Evolutionary conservation across 2,797 vertebrate genomes (phyloP).

Genomic region (Trachurus trachurus): DNA sequence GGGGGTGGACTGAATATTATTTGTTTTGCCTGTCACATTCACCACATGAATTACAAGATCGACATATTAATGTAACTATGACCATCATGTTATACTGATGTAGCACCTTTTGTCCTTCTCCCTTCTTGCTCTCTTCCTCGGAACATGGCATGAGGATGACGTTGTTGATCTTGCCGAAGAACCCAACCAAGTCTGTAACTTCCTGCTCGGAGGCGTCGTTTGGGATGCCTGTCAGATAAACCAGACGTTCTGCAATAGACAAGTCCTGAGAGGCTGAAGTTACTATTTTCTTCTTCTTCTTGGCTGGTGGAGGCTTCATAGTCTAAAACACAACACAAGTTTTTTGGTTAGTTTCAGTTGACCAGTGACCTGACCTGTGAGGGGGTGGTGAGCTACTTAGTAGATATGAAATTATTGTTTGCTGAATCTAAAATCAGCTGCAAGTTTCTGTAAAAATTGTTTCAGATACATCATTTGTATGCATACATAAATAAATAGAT

Average conservation of each 20-base stretch:
- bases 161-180: constrained; percentile 79
- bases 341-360: not conserved
- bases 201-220: constrained; percentile 73
- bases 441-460: no score
- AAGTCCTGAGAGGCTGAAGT: constrained; percentile 9
- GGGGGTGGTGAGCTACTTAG: not conserved
- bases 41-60: not conserved
- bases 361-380: no score
- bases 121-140: constrained; percentile 51
- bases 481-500: no score
- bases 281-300: constrained; percentile 74
- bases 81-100: not conserved
- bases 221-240: constrained; percentile 76
- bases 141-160: constrained; percentile 71
- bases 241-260: constrained; percentile 45
- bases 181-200: constrained; percentile 69
- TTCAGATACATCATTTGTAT: no score
- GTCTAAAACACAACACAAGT: constrained; percentile 35
- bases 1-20: not conserved
- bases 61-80: not conserved
- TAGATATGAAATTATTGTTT: not conserved
- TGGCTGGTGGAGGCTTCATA: constrained; percentile 59
- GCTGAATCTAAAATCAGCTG: no score
- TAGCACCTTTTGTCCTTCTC: constrained; percentile 68
- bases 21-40: not conserved